Evolutionary conservation across 2,797 vertebrate species (phyloP).

Genomic region (Manis javanica): DNA sequence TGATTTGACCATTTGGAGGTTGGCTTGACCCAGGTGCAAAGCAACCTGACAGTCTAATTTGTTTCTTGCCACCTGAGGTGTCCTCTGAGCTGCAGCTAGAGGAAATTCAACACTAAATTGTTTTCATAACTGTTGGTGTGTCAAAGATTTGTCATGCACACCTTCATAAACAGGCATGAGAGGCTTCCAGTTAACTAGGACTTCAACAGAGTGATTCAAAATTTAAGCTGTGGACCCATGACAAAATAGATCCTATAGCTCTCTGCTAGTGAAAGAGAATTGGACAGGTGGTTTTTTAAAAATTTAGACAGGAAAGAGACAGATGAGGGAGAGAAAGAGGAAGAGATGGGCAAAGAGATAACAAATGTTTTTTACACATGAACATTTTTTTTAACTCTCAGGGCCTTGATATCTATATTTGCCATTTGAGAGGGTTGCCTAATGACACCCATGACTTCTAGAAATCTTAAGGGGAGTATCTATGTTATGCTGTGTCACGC

Average conservation of each 20-base stretch:
- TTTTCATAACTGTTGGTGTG: constrained; percentile 52
- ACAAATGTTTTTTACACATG: background rate
- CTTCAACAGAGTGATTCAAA: background rate
- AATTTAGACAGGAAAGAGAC: background rate
- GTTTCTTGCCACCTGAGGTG: constrained; percentile 31
- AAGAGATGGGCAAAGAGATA: background rate
- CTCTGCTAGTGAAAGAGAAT: background rate
- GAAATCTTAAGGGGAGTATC: background rate
- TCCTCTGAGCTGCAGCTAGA: constrained; percentile 35
- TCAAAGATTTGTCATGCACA: background rate
- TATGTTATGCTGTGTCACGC: background rate
- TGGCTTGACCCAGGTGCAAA: constrained; percentile 29
- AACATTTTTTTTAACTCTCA: background rate
- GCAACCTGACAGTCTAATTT: constrained; percentile 54
- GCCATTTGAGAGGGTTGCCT: background rate
- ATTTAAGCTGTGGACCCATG: background rate
- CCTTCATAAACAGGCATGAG: constrained; percentile 1
- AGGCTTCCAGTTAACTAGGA: constrained; percentile 3
- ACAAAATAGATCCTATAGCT: background rate
- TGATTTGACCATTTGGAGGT: constrained; percentile 37
- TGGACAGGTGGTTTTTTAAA: background rate
- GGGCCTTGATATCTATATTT: background rate
- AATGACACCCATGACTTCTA: background rate
- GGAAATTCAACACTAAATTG: constrained; percentile 21
- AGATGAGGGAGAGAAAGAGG: background rate